phyloP scores from a whole-genome alignment of 1,140 invertebrate genomes.

The Solen grandis region DNA sequence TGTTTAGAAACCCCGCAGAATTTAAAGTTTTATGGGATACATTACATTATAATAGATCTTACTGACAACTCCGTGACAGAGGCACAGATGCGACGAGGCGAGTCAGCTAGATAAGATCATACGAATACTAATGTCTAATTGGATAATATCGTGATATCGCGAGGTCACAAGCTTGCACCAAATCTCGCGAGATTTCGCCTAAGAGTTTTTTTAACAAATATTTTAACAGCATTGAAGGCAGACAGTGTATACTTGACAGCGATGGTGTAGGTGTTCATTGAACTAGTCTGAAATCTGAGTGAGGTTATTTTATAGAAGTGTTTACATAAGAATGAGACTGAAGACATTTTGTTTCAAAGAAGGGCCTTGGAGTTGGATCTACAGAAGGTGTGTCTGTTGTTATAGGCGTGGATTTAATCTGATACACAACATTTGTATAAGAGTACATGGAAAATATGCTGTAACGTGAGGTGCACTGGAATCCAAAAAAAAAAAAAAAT shows the following conservation, averaged over 20 bases:
- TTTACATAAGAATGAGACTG: slow-evolving; percentile 4
- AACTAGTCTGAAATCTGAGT: slow-evolving; percentile 10
- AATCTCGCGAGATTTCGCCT: slow-evolving; percentile 41
- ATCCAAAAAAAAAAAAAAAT: too few relatives aligned
- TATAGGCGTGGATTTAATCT: too few relatives aligned
- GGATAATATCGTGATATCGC: slow-evolving; percentile 50
- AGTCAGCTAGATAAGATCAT: slow-evolving; percentile 37
- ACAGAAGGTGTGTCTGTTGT: background rate
- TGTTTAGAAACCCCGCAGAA: too few relatives aligned
- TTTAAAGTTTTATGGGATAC: too few relatives aligned
- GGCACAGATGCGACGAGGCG: slow-evolving; percentile 34
- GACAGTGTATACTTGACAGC: background rate
- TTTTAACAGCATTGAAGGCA: slow-evolving; percentile 25
- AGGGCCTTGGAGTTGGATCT: background rate
- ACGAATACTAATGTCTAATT: slow-evolving; percentile 41
- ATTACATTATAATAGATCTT: too few relatives aligned
- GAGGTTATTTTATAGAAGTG: background rate
- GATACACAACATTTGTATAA: too few relatives aligned
- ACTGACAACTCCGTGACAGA: too few relatives aligned
- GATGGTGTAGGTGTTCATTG: background rate
- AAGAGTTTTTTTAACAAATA: slow-evolving; percentile 40
- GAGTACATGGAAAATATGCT: too few relatives aligned
- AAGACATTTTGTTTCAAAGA: slow-evolving; percentile 4
- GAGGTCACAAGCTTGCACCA: slow-evolving; percentile 39
- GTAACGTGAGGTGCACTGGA: too few relatives aligned